Evolutionary conservation across 2,797 vertebrate genomes (phyloP), one percentile per base, ranked within the genome.

Genomic region (Jordanella pulchra): DNA sequence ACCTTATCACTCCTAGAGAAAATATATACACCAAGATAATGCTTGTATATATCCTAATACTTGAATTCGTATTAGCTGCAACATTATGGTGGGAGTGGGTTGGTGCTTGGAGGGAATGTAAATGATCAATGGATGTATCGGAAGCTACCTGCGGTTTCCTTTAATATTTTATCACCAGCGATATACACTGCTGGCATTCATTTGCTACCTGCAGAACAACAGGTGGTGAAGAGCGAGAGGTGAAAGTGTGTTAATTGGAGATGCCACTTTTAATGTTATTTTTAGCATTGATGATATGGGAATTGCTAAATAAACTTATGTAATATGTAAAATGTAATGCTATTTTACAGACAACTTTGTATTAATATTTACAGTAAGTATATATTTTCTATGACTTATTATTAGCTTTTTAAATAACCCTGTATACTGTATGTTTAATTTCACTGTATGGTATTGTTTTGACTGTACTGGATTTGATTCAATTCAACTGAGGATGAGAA

Each of bases 111-210:
- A 67, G 71, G 32, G 67, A 76, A 70, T 69, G 56, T 69, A 85
- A n/a, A 35, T 42, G 39, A 90, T 92, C 83, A 83, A 82, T 89
- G 88, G 70, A n/a, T 74, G 77, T 73, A 75, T 76, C 67, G 75
- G 80, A 86, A 83, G 42, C 73, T 76, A 73, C 82, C 80, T 32
- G 67, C 48, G 73, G 53, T 9, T 79, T 72, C 75, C 7, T 79
- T 93, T 78, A 91, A 91, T 90, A 89, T 89, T 92, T 91, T 80
- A 93, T 32, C 72, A 78, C 42, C 39, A 56, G 77, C 71, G 75
- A 14, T 77, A 71, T 81, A 78, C 84, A 84, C 78, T 77, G 72
- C 83, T 75, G 86, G 83, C 88, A 78, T 82, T 86, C 72, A 79
- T 84, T 82, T n/a, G 70, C 87, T 87, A 89, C 85, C 81, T 88